Conservation (phyloP, 2,888 invertebrate species). For the Melipona beecheii region DNA sequence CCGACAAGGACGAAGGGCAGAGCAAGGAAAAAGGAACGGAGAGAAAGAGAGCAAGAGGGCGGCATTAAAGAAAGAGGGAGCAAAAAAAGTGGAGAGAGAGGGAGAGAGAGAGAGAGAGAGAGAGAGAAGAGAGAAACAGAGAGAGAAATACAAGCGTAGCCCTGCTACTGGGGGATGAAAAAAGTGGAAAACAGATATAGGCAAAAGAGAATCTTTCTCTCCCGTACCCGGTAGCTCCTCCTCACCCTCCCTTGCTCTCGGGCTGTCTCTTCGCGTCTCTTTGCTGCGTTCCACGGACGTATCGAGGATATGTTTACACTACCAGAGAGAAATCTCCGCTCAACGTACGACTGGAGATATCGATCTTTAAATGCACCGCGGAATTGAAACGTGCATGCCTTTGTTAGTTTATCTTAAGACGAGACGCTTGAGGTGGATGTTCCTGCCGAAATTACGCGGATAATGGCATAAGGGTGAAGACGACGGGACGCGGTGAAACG, state of each 20-base stretch:
- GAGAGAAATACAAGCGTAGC: conserved; percentile 59
- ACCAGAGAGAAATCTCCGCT: conserved; percentile 56
- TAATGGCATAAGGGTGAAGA: not conserved
- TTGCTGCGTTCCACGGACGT: conserved; percentile 48
- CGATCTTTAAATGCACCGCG: conserved; percentile 62
- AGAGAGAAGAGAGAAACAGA: not conserved
- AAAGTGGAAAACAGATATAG: conserved; percentile 77
- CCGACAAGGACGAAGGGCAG: conserved; percentile 19
- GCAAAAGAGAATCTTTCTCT: conserved; percentile 68
- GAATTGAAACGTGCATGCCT: conserved; percentile 62
- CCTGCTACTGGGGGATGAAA: conserved; percentile 58
- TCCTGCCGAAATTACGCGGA: not conserved
- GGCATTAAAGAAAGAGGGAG: conserved; percentile 55
- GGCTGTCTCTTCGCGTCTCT: conserved; percentile 47
- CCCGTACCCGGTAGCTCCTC: not conserved
- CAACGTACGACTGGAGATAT: conserved; percentile 50
- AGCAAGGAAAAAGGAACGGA: conserved; percentile 42
- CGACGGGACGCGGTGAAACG: not conserved
- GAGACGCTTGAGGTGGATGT: not conserved
- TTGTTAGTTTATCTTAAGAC: conserved; percentile 43
- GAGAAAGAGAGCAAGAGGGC: conserved; percentile 55
- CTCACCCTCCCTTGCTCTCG: conserved; percentile 1
- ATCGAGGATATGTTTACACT: conserved; percentile 67
- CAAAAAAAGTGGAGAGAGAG: conserved; percentile 41
- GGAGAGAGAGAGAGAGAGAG: conserved; percentile 23